These are phyloP conservation scores for Steromphala cineraria DNA, from an alignment of 2,888 invertebrate species.

Conservation along the genomic window DNA sequence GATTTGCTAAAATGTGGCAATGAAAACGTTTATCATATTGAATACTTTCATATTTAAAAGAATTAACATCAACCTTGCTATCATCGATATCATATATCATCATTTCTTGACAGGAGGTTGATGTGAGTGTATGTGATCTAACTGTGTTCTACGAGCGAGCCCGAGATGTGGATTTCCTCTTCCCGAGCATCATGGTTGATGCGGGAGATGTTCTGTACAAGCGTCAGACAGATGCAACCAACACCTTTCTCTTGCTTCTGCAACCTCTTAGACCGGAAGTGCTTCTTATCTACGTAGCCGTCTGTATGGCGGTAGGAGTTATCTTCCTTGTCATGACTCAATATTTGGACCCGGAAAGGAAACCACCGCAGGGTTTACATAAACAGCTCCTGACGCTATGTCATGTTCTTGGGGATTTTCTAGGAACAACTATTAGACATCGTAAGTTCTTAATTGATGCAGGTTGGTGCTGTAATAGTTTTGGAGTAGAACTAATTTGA, in stretches of 20 bases:
- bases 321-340: background rate
- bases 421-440: no score
- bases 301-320: background rate
- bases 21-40: no score
- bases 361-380: no score
- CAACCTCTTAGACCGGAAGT: background rate
- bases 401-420: no score
- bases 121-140: background rate
- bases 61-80: no score
- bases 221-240: background rate
- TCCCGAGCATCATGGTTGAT: background rate
- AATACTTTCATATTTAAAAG: no score
- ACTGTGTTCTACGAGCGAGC: background rate
- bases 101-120: background rate
- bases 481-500: no score
- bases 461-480: no score
- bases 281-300: background rate
- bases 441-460: no score
- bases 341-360: no score
- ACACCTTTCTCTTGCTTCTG: background rate
- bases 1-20: no score
- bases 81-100: no score
- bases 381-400: background rate
- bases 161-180: background rate
- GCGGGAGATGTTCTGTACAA: background rate